These are phyloP conservation scores for Aphidius gifuensis DNA, from an alignment of 1,140 invertebrate species.

Conservation along the genomic window DNA sequence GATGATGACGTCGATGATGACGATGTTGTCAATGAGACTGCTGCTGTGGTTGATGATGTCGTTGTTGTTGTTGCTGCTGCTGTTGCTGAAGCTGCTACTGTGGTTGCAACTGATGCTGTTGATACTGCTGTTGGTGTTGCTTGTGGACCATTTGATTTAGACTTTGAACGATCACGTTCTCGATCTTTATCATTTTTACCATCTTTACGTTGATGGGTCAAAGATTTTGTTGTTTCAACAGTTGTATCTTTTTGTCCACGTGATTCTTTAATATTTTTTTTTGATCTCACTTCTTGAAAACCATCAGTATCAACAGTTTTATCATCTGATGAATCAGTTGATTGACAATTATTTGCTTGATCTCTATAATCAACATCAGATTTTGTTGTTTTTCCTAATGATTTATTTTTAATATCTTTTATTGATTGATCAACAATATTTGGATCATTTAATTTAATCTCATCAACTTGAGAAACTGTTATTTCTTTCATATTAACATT, in stretches of 20 bases:
- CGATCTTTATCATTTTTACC: conserved; percentile 50
- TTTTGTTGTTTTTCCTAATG: conserved; percentile 41
- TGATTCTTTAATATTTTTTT: conserved; percentile 68
- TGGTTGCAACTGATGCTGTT: too few relatives aligned
- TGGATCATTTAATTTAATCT: conserved; percentile 60
- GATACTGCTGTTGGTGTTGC: conserved; percentile 26
- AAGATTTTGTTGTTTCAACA: conserved; percentile 36
- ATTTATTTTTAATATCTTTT: conserved; percentile 56
- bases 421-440: conserved; percentile 60
- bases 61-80: too few relatives aligned
- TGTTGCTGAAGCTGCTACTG: too few relatives aligned
- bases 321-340: conserved; percentile 40
- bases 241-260: conserved; percentile 57
- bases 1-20: too few relatives aligned
- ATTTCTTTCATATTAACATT: conserved; percentile 43
- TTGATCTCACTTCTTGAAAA: conserved; percentile 84
- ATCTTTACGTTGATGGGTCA: too few relatives aligned
- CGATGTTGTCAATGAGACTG: too few relatives aligned
- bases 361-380: conserved; percentile 44
- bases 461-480: conserved; percentile 60
- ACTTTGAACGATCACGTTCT: conserved; percentile 48
- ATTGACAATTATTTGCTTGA: conserved; percentile 51
- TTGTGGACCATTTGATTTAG: conserved; percentile 43
- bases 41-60: too few relatives aligned
- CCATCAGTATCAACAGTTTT: conserved; percentile 64